Base-by-base conservation (phyloP, 1,140 invertebrate species). In the Achroia grisella region DNA sequence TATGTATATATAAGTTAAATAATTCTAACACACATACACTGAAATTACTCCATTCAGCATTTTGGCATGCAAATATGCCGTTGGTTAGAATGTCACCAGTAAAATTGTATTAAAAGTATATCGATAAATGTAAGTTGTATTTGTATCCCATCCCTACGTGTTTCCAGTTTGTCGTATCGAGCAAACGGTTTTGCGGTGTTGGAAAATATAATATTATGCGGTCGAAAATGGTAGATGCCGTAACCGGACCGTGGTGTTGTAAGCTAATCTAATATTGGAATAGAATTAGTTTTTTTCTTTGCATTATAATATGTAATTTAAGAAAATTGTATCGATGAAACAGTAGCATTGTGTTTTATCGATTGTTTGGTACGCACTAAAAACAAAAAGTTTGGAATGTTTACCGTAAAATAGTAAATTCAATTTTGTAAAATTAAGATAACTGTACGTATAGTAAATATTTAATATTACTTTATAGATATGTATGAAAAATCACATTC, bases 211-310 rank as follows among this genome's bases (percentile, higher is more conserved):
- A 78, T 77, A 78, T 77, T 71, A 71, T 71, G 70, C 62, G 78
- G 75, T 79, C 63, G 50, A 54, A 60, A 65, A 62, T 60, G 57
- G 64, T 62, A 62, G 62, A 65, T 62, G 46, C 42, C 23, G 62
- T 55, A 70, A 75, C 56, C 54, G 40, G 59, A 74, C 60, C 54
- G 37, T 42, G 36, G 44, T 14, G 56, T 54, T 71, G 64, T 66
- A 72, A 70, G 62, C 49, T 79, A 75, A 82, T 82, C 65, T 73
- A 78, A 77, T 77, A 81, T 81, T 81, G 71, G 58, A 71, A 71
- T 71, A 65, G 51, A 40, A 41, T 62, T 31, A 33, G 13, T 15
- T 34, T 37, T 37, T 37, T 13, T 37, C 10, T n/a, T 39, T 39
- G 11, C 29, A 12, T 29, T 39, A 13, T 28, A 9, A 32, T 8